Evolutionary conservation across 30 jellyfish, hydroid and myxozoan species (phyloP), one percentile per base, ranked within the genome.

Genomic region (Thelohanellus kitauei): DNA sequence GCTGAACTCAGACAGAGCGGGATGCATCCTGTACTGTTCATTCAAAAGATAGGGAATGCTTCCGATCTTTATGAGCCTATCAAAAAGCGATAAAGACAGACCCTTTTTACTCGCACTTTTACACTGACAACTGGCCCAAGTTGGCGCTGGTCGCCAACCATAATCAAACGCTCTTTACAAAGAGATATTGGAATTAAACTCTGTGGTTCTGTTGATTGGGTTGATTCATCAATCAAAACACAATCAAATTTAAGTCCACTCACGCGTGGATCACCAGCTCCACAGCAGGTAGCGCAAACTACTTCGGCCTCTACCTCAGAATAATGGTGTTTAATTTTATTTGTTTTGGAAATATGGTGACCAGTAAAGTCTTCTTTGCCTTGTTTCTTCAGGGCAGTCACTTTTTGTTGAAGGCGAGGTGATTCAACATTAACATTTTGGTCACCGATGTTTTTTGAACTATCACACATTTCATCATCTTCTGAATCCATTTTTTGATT

Each of bases 121-220:
- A 5, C 35, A 8, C 35, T 5, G 8, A 27, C n/a, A 27, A 5
- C 8, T 27, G 35, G 35, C n/a, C 35, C 35, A 27, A 27, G 35
- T 27, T 27, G 35, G n/a, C n/a, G 8, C n/a, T 27, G 35, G n/a
- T 27, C 35, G n/a, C 35, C 35, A 27, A n/a, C 35, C n/a, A 27
- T 27, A 27, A 27, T 27, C 35, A 5, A 5, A 27, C n/a, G 35
- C 8, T 5, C 8, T 27, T 27, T 8, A 27, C n/a, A 27, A 5
- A 27, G 8, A 27, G n/a, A 5, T 27, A 27, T 5, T 8, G 35
- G 35, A 5, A 27, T 27, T 5, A 27, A 5, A 27, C 35, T 5
- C n/a, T 27, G 35, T 5, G n/a, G n/a, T 27, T 27, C 35, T 27
- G n/a, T 5, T 5, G n/a, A 5, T 27, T 27, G 35, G n/a, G 35